A percentile compares a stretch with the other conserved stretches of the same genome.
Evolutionary conservation across 53 echinoderm and acorn worm genomes (phyloP).

Genomic region (Temnopleurus reevesii): DNA sequence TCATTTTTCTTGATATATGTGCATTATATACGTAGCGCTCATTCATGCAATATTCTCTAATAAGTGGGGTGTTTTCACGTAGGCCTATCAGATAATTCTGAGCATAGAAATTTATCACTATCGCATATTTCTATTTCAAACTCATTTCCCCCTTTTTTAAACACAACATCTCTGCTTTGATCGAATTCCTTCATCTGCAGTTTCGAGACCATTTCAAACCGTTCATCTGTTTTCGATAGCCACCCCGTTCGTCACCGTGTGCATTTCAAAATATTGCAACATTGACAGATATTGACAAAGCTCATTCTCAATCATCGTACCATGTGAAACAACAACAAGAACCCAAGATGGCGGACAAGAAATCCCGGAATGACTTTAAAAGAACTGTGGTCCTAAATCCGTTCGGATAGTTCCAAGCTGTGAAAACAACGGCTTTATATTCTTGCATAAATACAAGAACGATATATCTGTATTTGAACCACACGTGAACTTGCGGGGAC

Average conservation of each 20-base stretch:
- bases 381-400: conserved; percentile 52
- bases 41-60: no score
- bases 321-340: conserved; percentile 31
- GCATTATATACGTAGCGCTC: no score
- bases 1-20: no score
- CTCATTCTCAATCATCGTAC: neutral
- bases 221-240: conserved; percentile 40
- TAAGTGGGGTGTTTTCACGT: no score
- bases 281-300: conserved; percentile 45
- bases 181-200: neutral
- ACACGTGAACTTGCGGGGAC: conserved; percentile 15
- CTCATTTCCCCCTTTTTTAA: no score
- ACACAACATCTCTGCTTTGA: neutral
- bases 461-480: conserved; percentile 40
- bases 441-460: conserved; percentile 35
- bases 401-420: conserved; percentile 36
- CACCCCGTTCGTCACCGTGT: conserved; percentile 15
- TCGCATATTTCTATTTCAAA: no score
- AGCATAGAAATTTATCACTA: no score
- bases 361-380: conserved; percentile 19
- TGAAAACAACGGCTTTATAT: conserved; percentile 43
- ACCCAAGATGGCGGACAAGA: neutral
- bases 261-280: conserved; percentile 25
- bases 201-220: neutral
- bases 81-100: no score